Conservation (phyloP, 1,140 invertebrate species). For the Hyles vespertilio region DNA sequence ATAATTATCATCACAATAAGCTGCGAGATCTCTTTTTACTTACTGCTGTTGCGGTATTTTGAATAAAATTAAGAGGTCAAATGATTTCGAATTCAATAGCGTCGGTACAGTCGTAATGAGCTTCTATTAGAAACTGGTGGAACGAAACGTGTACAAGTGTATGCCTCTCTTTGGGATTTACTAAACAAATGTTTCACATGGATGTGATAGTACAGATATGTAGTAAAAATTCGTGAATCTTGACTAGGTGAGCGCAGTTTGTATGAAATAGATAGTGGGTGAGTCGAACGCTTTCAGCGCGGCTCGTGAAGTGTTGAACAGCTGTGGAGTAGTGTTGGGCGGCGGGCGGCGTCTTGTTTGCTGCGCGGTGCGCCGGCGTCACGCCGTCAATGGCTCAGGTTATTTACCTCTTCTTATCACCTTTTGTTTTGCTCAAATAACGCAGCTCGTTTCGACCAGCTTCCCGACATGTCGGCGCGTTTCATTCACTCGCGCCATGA, state of each 20-base stretch:
- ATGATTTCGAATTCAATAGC: slow-evolving; percentile 50
- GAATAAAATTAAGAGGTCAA: slow-evolving; percentile 63
- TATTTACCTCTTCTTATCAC: slow-evolving; percentile 73
- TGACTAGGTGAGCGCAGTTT: too few species aligned
- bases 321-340: slow-evolving; percentile 27
- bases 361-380: slow-evolving; percentile 28
- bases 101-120: slow-evolving; percentile 37
- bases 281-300: slow-evolving; percentile 46
- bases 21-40: slow-evolving; percentile 66
- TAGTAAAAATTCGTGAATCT: too few species aligned
- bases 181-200: too few species aligned
- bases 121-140: slow-evolving; percentile 39
- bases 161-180: too few species aligned
- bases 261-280: slow-evolving; percentile 11
- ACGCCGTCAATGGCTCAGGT: slow-evolving; percentile 68
- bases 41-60: slow-evolving; percentile 70
- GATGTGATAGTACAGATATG: too few species aligned
- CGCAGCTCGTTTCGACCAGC: slow-evolving; percentile 43
- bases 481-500: too few species aligned
- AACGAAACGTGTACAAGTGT: slow-evolving; percentile 25
- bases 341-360: slow-evolving; percentile 24
- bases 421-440: slow-evolving; percentile 72
- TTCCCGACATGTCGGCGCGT: slow-evolving; percentile 36
- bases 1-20: slow-evolving; percentile 75
- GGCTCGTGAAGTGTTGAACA: slow-evolving; percentile 50